A percentile compares a stretch with the other conserved stretches of the same genome.
Conservation (phyloP, 2,888 invertebrate genomes). For the Tenthredo scrophulariae region DNA sequence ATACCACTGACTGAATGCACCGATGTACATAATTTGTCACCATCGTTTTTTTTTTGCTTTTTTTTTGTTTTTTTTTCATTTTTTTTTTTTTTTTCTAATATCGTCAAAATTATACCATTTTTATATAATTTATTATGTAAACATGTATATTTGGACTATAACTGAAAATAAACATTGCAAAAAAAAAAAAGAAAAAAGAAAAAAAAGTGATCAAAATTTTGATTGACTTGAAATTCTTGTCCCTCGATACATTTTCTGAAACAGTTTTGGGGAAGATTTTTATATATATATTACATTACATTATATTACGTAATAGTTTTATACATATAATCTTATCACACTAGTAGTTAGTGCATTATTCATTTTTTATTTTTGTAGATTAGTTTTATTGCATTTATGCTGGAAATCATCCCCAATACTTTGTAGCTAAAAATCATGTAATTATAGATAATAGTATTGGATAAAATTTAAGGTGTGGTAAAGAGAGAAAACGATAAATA, state of each 20-base stretch:
- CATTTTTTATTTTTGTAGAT: slow-evolving; percentile 57
- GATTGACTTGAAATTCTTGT: slow-evolving; percentile 71
- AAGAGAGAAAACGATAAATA: slow-evolving; percentile 17
- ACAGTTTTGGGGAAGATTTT: slow-evolving; percentile 77
- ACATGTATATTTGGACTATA: slow-evolving; percentile 77
- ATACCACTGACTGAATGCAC: slow-evolving; percentile 72
- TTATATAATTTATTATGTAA: slow-evolving; percentile 77
- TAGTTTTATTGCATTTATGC: slow-evolving; percentile 56
- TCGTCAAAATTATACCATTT: slow-evolving; percentile 76
- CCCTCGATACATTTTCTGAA: slow-evolving; percentile 75
- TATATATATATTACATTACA: not conserved
- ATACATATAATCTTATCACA: slow-evolving; percentile 17
- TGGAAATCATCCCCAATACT: slow-evolving; percentile 76
- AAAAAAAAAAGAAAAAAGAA: slow-evolving; percentile 69
- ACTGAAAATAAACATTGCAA: slow-evolving; percentile 76
- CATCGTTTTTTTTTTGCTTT: slow-evolving; percentile 26
- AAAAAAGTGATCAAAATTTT: slow-evolving; percentile 69
- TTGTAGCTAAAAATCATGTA: slow-evolving; percentile 58
- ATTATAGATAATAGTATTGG: slow-evolving; percentile 40
- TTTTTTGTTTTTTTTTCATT: slow-evolving; percentile 1
- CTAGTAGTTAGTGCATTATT: slow-evolving; percentile 55
- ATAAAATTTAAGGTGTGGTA: slow-evolving; percentile 7
- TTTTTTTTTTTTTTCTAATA: slow-evolving; percentile 60
- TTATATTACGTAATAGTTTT: slow-evolving; percentile 38
- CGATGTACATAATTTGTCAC: slow-evolving; percentile 71